Conservation (phyloP, 2,797 vertebrate genomes). For the Nannoperca australis region DNA sequence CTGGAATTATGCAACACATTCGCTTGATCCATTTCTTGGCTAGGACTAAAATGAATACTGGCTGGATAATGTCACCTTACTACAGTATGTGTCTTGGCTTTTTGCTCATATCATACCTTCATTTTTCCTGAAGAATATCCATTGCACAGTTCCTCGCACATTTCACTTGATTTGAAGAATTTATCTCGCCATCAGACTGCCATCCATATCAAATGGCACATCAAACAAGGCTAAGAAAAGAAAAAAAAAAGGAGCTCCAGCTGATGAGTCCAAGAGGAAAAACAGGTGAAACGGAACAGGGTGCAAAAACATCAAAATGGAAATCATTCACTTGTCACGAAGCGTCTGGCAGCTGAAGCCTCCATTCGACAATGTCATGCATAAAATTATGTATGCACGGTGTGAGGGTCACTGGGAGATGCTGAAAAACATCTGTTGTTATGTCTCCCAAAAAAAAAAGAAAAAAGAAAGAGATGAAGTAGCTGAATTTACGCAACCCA, state of each 20-base stretch:
- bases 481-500: constrained; percentile 44
- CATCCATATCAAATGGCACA: constrained; percentile 66
- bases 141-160: constrained; percentile 44
- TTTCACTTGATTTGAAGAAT: constrained; percentile 55
- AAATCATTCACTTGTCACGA: constrained; percentile 83
- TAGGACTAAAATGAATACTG: constrained; percentile 42
- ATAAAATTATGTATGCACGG: constrained; percentile 74
- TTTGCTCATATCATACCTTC: constrained; percentile 71
- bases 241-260: constrained; percentile 46
- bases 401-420: constrained; percentile 70
- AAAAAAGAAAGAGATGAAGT: constrained; percentile 42
- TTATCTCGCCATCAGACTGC: constrained; percentile 55
- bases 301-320: constrained; percentile 64
- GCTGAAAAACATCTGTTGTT: constrained; percentile 80
- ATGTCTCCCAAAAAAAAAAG: constrained; percentile 47
- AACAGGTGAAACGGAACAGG: constrained; percentile 47
- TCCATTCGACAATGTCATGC: constrained; percentile 82
- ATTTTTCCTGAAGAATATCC: constrained; percentile 68
- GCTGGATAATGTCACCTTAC: constrained; percentile 60
- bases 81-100: constrained; percentile 49
- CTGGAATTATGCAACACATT: constrained; percentile 77
- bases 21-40: constrained; percentile 61
- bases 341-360: constrained; percentile 80
- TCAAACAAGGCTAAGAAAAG: constrained; percentile 49
- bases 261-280: constrained; percentile 54